Evolutionary conservation across 2,888 invertebrate species (phyloP).

Genomic region (Stratiomys singularior): DNA sequence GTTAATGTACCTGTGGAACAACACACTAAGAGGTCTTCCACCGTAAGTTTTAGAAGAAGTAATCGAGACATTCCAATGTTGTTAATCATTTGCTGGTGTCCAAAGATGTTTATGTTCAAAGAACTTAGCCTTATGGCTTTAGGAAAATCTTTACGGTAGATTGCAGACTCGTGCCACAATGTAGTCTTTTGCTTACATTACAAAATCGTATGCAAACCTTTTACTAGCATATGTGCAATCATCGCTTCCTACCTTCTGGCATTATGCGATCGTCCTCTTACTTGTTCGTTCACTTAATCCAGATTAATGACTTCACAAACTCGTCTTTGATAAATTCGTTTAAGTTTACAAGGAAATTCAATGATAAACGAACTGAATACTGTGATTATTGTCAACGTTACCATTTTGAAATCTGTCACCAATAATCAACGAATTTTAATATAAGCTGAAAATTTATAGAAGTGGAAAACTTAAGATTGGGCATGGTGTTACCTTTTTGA

Average conservation of each 20-base stretch:
- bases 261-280: too few species aligned
- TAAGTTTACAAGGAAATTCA: not conserved
- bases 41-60: not conserved
- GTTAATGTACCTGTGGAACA: slow-evolving; percentile 39
- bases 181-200: not conserved
- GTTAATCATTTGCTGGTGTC: slow-evolving; percentile 36
- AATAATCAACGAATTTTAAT: slow-evolving; percentile 10
- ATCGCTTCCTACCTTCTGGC: too few species aligned
- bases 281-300: not conserved
- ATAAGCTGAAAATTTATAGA: not conserved
- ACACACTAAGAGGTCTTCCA: slow-evolving; percentile 29
- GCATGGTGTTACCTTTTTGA: too few species aligned
- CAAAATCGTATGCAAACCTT: not conserved
- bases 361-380: slow-evolving; percentile 4
- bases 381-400: not conserved
- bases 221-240: not conserved
- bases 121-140: not conserved
- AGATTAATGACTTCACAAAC: not conserved
- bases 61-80: slow-evolving; percentile 17
- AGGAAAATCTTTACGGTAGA: not conserved
- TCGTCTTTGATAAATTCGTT: not conserved
- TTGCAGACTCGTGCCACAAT: not conserved
- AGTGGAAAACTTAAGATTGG: not conserved
- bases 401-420: slow-evolving; percentile 15
- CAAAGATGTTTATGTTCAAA: not conserved